phyloP scores from a whole-genome alignment of 2,113 vertebrate species.

The Zapus hudsonius region DNA sequence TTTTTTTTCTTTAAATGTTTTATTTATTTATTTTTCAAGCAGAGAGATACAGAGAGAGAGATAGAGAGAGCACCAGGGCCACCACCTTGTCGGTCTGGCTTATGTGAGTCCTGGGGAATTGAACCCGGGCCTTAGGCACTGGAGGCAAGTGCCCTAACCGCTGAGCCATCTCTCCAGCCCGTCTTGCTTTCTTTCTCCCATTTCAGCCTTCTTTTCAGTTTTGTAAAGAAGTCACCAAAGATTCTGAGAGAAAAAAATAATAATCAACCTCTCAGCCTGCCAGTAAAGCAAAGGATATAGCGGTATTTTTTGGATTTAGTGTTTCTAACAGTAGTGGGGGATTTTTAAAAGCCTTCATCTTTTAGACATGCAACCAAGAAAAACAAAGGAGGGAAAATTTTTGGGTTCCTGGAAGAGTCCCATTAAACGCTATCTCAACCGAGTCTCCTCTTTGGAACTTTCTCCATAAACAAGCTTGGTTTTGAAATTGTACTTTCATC shows the following conservation, averaged over 20 bases:
- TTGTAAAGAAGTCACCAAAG: slow-evolving; percentile 31
- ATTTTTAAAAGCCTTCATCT: slow-evolving; percentile 25
- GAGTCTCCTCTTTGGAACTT: background rate
- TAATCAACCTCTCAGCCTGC: background rate
- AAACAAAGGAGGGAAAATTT: slow-evolving; percentile 7
- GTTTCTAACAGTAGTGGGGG: background rate
- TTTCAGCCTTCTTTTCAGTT: background rate
- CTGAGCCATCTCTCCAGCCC: too few species aligned
- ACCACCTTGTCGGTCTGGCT: too few species aligned
- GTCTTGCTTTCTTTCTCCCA: rapidly evolving
- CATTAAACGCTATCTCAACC: background rate
- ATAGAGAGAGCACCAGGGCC: too few species aligned
- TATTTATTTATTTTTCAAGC: too few species aligned
- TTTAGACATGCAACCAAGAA: slow-evolving; percentile 52
- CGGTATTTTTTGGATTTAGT: background rate
- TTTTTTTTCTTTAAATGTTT: too few species aligned
- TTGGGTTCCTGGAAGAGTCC: background rate
- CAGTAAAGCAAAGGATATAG: background rate
- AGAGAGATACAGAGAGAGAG: too few species aligned
- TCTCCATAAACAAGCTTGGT: background rate
- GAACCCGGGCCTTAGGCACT: too few species aligned
- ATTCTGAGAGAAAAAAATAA: slow-evolving; percentile 24
- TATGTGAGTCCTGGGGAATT: too few species aligned
- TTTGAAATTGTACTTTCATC: slow-evolving; percentile 40
- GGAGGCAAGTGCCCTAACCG: too few species aligned